Percentiles rank a stretch among this genome's conserved stretches.
Conservation (phyloP, 2,888 invertebrate genomes). For the Noctua comes region DNA sequence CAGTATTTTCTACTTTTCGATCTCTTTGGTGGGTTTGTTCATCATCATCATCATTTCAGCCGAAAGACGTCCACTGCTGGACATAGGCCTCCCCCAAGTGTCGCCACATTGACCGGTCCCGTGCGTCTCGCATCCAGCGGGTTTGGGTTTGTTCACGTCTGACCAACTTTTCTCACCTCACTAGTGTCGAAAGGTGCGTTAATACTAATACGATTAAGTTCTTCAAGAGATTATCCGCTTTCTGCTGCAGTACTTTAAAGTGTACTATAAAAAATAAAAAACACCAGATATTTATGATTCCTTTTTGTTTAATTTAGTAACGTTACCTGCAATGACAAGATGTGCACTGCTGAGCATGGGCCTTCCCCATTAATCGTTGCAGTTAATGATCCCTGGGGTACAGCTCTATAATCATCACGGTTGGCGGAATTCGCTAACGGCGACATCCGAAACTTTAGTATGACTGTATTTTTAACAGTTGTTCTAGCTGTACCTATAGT, state of each 20-base stretch:
- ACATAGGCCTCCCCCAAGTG: no score
- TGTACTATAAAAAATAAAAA: not conserved
- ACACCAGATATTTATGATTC: not conserved
- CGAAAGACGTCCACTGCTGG: no score
- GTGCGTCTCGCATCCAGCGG: no score
- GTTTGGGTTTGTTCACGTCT: no score
- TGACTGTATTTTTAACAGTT: slow-evolving; percentile 27
- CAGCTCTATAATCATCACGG: slow-evolving; percentile 48
- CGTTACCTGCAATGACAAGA: slow-evolving; percentile 14
- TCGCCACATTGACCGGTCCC: no score
- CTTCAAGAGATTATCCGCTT: slow-evolving; percentile 45
- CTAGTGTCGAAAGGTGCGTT: slow-evolving; percentile 31
- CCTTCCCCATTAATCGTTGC: slow-evolving; percentile 39
- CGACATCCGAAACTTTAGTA: slow-evolving; percentile 32
- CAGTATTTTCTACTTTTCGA: not conserved
- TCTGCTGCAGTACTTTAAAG: not conserved
- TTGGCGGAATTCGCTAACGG: slow-evolving; percentile 50
- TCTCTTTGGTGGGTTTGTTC: not conserved
- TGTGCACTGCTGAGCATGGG: slow-evolving; percentile 50
- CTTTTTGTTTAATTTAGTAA: not conserved
- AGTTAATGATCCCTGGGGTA: slow-evolving; percentile 49
- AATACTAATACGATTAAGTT: slow-evolving; percentile 37
- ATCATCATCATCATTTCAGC: no score
- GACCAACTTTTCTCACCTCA: slow-evolving; percentile 20
- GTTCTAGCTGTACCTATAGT: not conserved